Base-by-base conservation (phyloP, 2,113 vertebrate genomes). In the Callithrix jacchus region DNA sequence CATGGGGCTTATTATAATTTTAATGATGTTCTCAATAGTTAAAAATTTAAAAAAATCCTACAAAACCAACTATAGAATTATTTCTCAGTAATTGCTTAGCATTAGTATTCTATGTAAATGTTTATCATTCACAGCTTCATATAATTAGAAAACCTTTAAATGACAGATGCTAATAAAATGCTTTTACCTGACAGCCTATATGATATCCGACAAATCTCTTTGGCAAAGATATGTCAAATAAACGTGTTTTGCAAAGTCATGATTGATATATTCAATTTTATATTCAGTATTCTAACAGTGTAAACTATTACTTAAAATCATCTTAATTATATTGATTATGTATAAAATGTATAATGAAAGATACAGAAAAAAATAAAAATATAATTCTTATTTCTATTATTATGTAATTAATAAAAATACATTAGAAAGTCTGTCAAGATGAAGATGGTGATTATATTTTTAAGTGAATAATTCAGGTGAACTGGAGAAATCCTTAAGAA, bases 1-100 rank as follows among this genome's bases (percentile, higher is more conserved):
- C n/a, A 52, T 66, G 23, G 6, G 2, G 6, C 52, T 94, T 81
- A 83, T 81, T 91, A 56, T 79, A 73, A 80, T 81, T 77, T 84
- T 92, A 2, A 52, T 87, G 0, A 8, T 40, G 37, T 73, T 70
- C 9, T 82, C 25, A 66, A 6, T 70, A 88, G 23, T 12, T 64
- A 14, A 64, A 64, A 64, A 64, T 3, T 14, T 27, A 8, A 45
- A 45, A 45, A 3, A 64, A 64, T 13, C 49, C 18, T 68, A n/a
- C 40, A 89, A 97, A 95, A 80, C 21, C 6, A 87, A 52, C 54
- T 23, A 70, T 73, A 79, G 9, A 66, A 91, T 82, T 92, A 83
- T 37, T 85, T 88, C 6, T 79, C 35, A 20, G 37, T 47, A 68
- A 13, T 68, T 68, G 61, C 1, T 58, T 77, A 80, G 9, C 86